Evolutionary conservation across 2,113 vertebrate species (phyloP).

Genomic region (Oriolus oriolus): DNA sequence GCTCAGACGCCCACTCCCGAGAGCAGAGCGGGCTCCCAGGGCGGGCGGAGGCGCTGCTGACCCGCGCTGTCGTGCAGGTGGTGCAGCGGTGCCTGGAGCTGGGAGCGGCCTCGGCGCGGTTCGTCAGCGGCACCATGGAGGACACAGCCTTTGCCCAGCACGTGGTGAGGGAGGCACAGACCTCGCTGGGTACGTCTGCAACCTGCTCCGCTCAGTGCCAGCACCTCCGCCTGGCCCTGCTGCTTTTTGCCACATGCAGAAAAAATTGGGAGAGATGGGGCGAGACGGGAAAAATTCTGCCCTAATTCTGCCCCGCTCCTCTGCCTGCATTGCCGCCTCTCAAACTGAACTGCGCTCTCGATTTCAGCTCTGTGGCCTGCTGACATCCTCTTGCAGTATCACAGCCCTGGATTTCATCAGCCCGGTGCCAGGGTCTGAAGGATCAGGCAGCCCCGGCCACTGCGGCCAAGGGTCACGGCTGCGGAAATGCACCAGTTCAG

Average conservation of each 20-base stretch:
- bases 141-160: conserved; percentile 66
- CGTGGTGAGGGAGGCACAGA: conserved; percentile 69
- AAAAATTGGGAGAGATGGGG: neutral
- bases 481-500: neutral
- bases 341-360: neutral
- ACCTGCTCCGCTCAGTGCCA: rapidly evolving
- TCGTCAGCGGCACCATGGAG: conserved; percentile 74
- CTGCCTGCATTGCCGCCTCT: neutral
- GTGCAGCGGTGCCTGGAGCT: conserved; percentile 66
- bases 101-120: conserved; percentile 71
- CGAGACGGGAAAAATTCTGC: rapidly evolving
- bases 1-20: rapidly evolving
- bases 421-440: neutral
- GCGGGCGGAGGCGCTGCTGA: neutral
- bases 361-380: neutral
- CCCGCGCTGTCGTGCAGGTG: conserved; percentile 38
- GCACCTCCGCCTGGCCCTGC: neutral
- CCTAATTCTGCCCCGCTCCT: rapidly evolving
- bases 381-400: neutral
- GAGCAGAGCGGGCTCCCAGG: rapidly evolving
- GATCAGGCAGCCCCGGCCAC: neutral
- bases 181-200: conserved; percentile 59
- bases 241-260: rapidly evolving
- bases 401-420: neutral
- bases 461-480: neutral